Evolutionary conservation across 2,797 vertebrate species (phyloP), one percentile per base, ranked within the genome.

Genomic region (Syncerus caffer): DNA sequence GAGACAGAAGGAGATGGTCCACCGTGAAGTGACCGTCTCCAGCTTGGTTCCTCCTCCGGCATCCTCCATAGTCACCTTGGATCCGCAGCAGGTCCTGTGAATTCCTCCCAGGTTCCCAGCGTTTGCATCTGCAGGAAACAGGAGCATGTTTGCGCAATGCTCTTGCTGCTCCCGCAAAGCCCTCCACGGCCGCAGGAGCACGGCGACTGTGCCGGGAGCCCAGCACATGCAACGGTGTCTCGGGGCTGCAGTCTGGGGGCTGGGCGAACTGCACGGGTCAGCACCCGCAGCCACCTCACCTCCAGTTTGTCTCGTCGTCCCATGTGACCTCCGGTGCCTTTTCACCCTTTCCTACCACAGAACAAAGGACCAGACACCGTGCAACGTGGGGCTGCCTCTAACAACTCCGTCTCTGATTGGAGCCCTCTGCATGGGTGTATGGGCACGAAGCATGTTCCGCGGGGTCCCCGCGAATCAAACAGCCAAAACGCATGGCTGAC

Each of bases 31-130:
- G 21, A 0, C 34, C 7, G 12, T 82, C 62, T 47, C 1, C 2
- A 7, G 31, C 42, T 0, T 12, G 8, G n/a, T 25, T 21, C 6
- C 1, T 17, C 8, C 25, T 1, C 60, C 4, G 0, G 11, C 3
- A 0, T 5, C 7, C 0, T 0, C 45, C 0, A 0, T 16, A 6
- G 7, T 19, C 5, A 0, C 17, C 25, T 23, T 0, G 15, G n/a
- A 34, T 7, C 23, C 14, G 0, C 13, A 1, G 14, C 8, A 0
- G 9, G 0, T 8, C 34, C 50, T 7, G 0, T 0, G 14, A 34
- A 9, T 7, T 27, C 60, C 86, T 14, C 4, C 10, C 6, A 45
- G 55, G 17, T 38, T 6, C 23, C 0, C 4, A 1, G 1, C 0
- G 1, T 58, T 38, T 0, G 25, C 2, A 0, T 25, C 4, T 29